Base-by-base conservation (phyloP, 2,888 invertebrate genomes). In the Rhyacophila evoluta region DNA sequence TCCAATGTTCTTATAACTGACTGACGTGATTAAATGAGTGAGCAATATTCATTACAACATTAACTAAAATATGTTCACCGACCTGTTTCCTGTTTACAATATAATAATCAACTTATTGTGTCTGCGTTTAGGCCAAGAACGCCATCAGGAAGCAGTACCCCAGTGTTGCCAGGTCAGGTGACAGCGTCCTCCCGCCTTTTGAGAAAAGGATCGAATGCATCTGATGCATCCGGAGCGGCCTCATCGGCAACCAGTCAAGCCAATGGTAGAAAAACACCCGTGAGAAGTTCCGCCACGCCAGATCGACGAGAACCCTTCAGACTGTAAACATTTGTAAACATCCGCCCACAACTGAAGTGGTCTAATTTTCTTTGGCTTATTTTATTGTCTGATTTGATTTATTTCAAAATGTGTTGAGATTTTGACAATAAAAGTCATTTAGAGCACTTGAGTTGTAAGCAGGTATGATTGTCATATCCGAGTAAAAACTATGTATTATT, bases 121-220 rank as follows among this genome's bases (percentile, higher is more conserved):
- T 25, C 28, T 67, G 15, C 2, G 10, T 74, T 2, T 86, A 95
- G 94, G 88, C 93, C 94, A 86, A 90, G 94, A 85, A 94, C 94
- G 83, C 94, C 94, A 75, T 94, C 95, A 76, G 94, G 94, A 78
- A 94, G 94, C 81, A 93, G 93, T 82, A 94, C 94, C 10, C 94
- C 94, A 68, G 91, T 94, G 79, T 91, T 93, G 19, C 88, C 93
- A 33, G 92, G 92, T 39, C 90, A 91, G 84, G 89, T 89, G 85
- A 92, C 92, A 19, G 92, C 92, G 12, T 91, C 92, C 29, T 90
- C 93, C 70, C 91, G 92, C 83, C 86, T 94, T 81, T 85, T 93
- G 81, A 88, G 93, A 74, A 93, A 92, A 84, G 90, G 93, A 3
- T 93, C 94, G 0, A 93, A 93, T 81, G 93, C 93, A 15, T 92